These are phyloP conservation scores for Oncorhynchus keta DNA, from an alignment of 2,113 vertebrate genomes.

Conservation along the genomic window DNA sequence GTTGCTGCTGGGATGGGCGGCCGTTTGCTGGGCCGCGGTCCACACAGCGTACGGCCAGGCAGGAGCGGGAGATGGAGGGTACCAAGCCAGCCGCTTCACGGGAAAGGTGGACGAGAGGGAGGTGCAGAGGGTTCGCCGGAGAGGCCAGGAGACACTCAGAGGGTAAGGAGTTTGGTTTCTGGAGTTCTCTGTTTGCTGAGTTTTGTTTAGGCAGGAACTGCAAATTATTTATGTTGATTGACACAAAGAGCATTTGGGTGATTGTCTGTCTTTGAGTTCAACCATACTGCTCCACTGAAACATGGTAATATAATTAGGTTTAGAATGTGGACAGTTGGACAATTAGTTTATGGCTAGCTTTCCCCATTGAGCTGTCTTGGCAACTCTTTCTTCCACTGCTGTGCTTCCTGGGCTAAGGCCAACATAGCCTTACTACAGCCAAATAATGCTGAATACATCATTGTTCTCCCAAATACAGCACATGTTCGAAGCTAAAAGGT, in stretches of 20 bases:
- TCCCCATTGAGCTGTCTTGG: conserved; percentile 47
- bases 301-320: conserved; percentile 10
- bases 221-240: neutral
- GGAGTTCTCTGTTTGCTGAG: neutral
- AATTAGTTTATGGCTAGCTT: conserved; percentile 30
- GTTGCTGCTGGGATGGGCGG: conserved; percentile 83
- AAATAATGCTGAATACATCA: conserved; percentile 63
- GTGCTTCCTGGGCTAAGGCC: conserved; percentile 54
- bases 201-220: neutral
- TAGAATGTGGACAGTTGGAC: conserved; percentile 21
- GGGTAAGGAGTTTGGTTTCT: conserved; percentile 72
- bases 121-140: conserved; percentile 77
- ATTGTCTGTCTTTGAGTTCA: neutral
- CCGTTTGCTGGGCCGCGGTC: conserved; percentile 58
- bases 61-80: conserved; percentile 69
- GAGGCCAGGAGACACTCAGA: conserved; percentile 83
- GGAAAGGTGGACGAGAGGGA: conserved; percentile 74
- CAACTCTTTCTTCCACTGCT: conserved; percentile 47
- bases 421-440: conserved; percentile 42
- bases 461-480: conserved; percentile 66
- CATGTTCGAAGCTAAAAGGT: conserved; percentile 50
- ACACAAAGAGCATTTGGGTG: neutral
- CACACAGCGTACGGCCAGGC: conserved; percentile 62
- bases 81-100: conserved; percentile 77
- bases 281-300: neutral